Conservation (phyloP, 1,140 invertebrate species). For the Hylaeus anthracinus region DNA sequence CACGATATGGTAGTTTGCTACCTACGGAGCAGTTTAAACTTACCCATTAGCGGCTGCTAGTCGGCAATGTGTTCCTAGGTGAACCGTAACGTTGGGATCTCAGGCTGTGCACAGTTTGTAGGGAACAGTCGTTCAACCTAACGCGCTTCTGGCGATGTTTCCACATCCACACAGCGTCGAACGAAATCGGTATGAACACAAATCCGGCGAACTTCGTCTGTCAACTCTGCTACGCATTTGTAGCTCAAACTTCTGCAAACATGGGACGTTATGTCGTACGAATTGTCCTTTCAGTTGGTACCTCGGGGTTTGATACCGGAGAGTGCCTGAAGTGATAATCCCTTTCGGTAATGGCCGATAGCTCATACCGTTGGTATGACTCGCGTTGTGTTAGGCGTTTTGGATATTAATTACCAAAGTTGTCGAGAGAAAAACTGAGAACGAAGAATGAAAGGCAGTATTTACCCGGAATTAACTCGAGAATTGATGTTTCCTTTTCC, state of each 20-base stretch:
- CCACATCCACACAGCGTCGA: background rate
- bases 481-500: too few species aligned
- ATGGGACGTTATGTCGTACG: background rate
- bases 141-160: constrained; percentile 46
- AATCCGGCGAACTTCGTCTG: constrained; percentile 29
- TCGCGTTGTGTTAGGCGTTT: too few species aligned
- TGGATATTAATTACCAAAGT: too few species aligned
- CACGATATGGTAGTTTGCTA: constrained; percentile 39
- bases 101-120: constrained; percentile 39
- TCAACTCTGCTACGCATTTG: background rate
- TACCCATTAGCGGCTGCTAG: constrained; percentile 59
- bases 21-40: constrained; percentile 44
- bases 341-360: too few species aligned
- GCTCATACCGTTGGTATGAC: too few species aligned
- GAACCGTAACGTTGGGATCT: constrained; percentile 49
- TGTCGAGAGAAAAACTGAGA: too few species aligned
- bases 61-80: constrained; percentile 13
- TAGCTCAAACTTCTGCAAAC: background rate
- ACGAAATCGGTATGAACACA: constrained; percentile 33
- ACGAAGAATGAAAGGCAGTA: too few species aligned
- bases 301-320: background rate
- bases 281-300: background rate
- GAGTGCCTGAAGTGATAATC: too few species aligned
- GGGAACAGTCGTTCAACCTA: constrained; percentile 50
- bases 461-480: too few species aligned